phyloP scores from a whole-genome alignment of 2,888 invertebrate genomes.

The Drosophila mettleri region DNA sequence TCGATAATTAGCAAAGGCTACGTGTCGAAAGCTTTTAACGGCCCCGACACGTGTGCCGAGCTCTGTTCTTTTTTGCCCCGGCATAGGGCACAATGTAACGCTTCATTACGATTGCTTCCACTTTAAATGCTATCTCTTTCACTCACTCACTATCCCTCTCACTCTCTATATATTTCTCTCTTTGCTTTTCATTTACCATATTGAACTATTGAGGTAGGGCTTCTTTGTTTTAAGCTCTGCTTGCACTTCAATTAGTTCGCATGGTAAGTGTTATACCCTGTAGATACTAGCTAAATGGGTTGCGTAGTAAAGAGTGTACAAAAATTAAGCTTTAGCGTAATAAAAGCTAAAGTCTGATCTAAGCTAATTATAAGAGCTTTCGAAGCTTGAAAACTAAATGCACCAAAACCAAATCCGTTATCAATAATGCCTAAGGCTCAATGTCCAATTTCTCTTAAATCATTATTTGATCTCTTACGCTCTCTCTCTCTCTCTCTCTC shows the following conservation, averaged over 20 bases:
- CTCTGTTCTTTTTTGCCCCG: background rate
- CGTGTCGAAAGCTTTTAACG: slow-evolving; percentile 40
- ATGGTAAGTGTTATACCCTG: slow-evolving; percentile 9
- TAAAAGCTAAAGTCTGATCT: no score
- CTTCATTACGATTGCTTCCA: slow-evolving; percentile 8
- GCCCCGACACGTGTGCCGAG: slow-evolving; percentile 14
- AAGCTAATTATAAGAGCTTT: background rate
- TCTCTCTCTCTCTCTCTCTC: no score
- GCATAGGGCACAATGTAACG: slow-evolving; percentile 14
- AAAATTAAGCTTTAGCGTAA: background rate
- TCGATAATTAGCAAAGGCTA: slow-evolving; percentile 63
- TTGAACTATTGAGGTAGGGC: slow-evolving; percentile 17
- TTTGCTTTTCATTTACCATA: slow-evolving; percentile 19
- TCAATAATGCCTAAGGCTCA: background rate
- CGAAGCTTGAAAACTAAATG: background rate
- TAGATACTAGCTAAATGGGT: background rate
- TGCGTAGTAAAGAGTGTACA: background rate
- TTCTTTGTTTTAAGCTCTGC: slow-evolving; percentile 22
- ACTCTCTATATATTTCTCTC: background rate
- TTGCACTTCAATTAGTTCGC: slow-evolving; percentile 29
- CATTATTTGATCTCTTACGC: background rate
- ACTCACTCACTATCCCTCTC: background rate
- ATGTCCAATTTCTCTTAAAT: no score
- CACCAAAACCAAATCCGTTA: no score
- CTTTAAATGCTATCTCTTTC: background rate